phyloP scores from a whole-genome alignment of 2,113 vertebrate genomes.

The Rhinoderma darwinii region DNA sequence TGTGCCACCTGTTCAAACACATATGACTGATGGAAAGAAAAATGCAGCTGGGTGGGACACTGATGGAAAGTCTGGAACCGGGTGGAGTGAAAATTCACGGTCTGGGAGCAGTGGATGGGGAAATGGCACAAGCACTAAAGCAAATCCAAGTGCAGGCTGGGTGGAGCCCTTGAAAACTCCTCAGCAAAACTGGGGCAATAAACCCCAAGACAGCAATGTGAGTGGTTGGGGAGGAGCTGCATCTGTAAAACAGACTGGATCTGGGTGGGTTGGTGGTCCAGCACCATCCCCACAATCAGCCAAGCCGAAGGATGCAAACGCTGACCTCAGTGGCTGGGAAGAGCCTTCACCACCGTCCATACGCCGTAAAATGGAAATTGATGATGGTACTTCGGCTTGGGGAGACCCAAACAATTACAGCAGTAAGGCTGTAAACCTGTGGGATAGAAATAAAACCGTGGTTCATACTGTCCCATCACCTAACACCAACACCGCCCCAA shows the following conservation, averaged over 20 bases:
- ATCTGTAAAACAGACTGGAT: conserved; percentile 88
- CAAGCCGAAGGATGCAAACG: conserved; percentile 82
- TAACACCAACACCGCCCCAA: conserved; percentile 75
- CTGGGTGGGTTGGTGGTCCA: conserved; percentile 83
- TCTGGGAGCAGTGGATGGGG: conserved; percentile 79
- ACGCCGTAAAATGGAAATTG: conserved; percentile 97
- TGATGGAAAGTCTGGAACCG: conserved; percentile 74
- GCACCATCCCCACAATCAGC: conserved; percentile 69
- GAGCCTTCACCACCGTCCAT: conserved; percentile 95
- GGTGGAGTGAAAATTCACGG: conserved; percentile 76
- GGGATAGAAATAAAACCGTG: conserved; percentile 94
- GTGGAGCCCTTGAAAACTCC: conserved; percentile 84
- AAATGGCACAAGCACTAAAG: conserved; percentile 75
- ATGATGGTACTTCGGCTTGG: conserved; percentile 98
- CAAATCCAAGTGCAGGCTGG: conserved; percentile 80
- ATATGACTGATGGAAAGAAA: conserved; percentile 86
- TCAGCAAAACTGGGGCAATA: conserved; percentile 87
- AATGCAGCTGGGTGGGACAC: conserved; percentile 86
- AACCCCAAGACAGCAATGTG: conserved; percentile 85
- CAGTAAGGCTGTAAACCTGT: conserved; percentile 94
- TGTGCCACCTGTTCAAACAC: conserved; percentile 74
- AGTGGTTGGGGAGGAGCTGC: conserved; percentile 91
- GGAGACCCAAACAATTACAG: conserved; percentile 89
- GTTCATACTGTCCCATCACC: conserved; percentile 79
- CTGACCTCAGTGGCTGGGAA: conserved; percentile 89